phyloP scores from a whole-genome alignment of 2,797 vertebrate genomes.

The Parotocinclus haroldoi region DNA sequence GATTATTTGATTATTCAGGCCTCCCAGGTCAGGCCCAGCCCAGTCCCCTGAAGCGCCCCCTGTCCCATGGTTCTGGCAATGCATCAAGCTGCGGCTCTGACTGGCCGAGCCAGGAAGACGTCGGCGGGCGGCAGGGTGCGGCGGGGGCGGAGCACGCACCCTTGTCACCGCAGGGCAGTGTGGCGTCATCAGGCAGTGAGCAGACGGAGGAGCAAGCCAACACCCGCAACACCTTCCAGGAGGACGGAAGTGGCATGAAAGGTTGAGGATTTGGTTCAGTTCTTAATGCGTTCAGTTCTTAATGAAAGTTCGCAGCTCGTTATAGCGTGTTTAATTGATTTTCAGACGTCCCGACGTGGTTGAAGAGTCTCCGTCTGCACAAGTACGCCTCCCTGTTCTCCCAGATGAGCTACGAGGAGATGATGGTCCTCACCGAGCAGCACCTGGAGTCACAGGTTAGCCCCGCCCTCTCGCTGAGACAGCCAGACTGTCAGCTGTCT shows the following conservation, averaged over 20 bases:
- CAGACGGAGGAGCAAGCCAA: slow-evolving; percentile 87
- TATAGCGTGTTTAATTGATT: slow-evolving; percentile 19
- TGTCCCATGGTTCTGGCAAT: slow-evolving; percentile 81
- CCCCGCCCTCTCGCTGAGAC: slow-evolving; percentile 33
- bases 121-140: slow-evolving; percentile 70
- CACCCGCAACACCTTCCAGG: slow-evolving; percentile 88
- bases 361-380: slow-evolving; percentile 94
- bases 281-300: slow-evolving; percentile 6
- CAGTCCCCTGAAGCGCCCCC: slow-evolving; percentile 85
- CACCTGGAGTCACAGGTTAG: slow-evolving; percentile 92
- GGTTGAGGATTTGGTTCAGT: slow-evolving; percentile 58
- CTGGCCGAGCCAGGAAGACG: slow-evolving; percentile 82
- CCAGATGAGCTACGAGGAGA: slow-evolving; percentile 94
- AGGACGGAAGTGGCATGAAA: slow-evolving; percentile 97
- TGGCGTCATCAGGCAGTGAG: slow-evolving; percentile 94
- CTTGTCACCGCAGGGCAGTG: slow-evolving; percentile 92
- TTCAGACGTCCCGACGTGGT: slow-evolving; percentile 89
- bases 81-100: slow-evolving; percentile 79
- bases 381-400: slow-evolving; percentile 94
- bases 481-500: not conserved
- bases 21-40: slow-evolving; percentile 84
- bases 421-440: slow-evolving; percentile 95
- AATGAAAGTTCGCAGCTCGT: too few species aligned
- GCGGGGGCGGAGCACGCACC: slow-evolving; percentile 83
- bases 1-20: slow-evolving; percentile 57